Evolutionary conservation across 2,888 invertebrate species (phyloP).

Genomic region (Campoplex nolae): DNA sequence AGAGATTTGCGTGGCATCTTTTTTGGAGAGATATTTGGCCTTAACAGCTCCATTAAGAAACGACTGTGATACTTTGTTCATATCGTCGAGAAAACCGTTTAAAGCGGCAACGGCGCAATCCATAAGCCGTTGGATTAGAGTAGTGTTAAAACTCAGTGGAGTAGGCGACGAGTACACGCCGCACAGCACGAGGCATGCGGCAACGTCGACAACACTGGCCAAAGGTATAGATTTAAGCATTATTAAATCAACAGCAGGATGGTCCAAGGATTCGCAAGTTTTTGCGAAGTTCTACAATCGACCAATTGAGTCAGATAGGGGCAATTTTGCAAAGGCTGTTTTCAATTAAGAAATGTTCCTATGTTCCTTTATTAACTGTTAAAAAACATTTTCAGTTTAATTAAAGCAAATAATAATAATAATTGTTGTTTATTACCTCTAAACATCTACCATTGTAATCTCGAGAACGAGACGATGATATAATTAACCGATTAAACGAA

Average conservation of each 20-base stretch:
- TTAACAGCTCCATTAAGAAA: slow-evolving; percentile 40
- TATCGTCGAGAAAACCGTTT: slow-evolving; percentile 52
- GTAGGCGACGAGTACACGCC: slow-evolving; percentile 41
- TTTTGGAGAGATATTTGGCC: slow-evolving; percentile 41
- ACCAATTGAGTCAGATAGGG: slow-evolving; percentile 35
- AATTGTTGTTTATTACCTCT: slow-evolving; percentile 19
- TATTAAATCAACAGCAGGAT: slow-evolving; percentile 57
- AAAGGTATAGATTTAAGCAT: slow-evolving; percentile 50
- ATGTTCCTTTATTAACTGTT: slow-evolving; percentile 8
- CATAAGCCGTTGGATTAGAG: slow-evolving; percentile 51
- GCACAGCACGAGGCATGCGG: slow-evolving; percentile 47
- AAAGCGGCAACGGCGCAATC: slow-evolving; percentile 54
- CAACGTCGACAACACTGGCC: slow-evolving; percentile 42
- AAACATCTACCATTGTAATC: not conserved
- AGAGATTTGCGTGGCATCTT: slow-evolving; percentile 46
- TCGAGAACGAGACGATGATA: no score
- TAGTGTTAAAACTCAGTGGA: slow-evolving; percentile 32
- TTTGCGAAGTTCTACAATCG: slow-evolving; percentile 56
- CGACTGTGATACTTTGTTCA: slow-evolving; percentile 44
- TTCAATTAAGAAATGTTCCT: slow-evolving; percentile 12
- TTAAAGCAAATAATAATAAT: slow-evolving; percentile 21
- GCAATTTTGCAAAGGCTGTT: slow-evolving; percentile 33
- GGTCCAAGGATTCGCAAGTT: slow-evolving; percentile 36
- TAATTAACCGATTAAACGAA: no score
- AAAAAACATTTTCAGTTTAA: slow-evolving; percentile 17